Evolutionary conservation across 2,797 vertebrate genomes (phyloP).

Genomic region (Bryconaethiops microstoma): DNA sequence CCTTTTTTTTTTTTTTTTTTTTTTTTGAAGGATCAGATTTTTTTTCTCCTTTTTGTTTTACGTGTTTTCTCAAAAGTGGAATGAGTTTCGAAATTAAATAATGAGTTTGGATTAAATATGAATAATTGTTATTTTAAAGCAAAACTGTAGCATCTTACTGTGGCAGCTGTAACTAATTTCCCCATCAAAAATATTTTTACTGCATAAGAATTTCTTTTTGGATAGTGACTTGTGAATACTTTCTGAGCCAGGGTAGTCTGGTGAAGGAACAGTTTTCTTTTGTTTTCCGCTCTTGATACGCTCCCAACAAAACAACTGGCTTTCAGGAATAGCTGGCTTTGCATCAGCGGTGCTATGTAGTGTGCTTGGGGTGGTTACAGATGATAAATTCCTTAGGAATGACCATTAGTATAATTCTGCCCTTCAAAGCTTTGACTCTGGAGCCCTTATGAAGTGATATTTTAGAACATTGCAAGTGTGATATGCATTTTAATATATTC

Average conservation of each 20-base stretch:
- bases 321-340: neutral
- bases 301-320: neutral
- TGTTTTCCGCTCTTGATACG: conserved; percentile 3
- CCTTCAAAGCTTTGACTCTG: neutral
- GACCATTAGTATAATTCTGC: conserved; percentile 10
- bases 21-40: too few relatives aligned
- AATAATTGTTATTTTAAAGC: conserved; percentile 60
- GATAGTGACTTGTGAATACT: conserved; percentile 21
- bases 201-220: conserved; percentile 61
- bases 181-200: conserved; percentile 54
- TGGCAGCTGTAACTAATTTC: conserved; percentile 72
- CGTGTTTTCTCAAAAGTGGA: neutral
- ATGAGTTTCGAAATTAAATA: conserved; percentile 14
- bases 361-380: neutral
- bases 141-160: conserved; percentile 77
- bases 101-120: conserved; percentile 53
- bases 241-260: conserved; percentile 22
- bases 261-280: conserved; percentile 12
- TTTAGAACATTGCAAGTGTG: neutral
- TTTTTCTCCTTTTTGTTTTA: too few relatives aligned
- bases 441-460: neutral
- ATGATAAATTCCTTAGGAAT: neutral
- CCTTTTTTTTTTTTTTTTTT: neutral
- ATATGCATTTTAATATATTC: neutral
- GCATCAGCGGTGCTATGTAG: neutral